Conservation (phyloP, 1,140 invertebrate genomes). For the Mesaphorura yosii region DNA sequence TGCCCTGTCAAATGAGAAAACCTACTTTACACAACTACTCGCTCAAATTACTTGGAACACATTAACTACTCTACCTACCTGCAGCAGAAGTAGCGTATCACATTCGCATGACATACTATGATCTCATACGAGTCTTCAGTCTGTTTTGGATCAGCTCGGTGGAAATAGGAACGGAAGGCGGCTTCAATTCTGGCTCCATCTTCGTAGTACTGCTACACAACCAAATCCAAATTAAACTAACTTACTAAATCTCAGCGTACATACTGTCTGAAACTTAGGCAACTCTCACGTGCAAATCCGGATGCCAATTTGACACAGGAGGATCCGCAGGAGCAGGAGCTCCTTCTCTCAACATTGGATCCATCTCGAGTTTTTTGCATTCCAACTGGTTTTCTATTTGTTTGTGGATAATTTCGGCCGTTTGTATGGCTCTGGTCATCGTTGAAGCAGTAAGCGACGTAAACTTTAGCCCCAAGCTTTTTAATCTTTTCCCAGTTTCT, state of each 20-base stretch:
- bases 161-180: constrained; percentile 85
- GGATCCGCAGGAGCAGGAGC: constrained; percentile 82
- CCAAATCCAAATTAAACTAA: constrained; percentile 23
- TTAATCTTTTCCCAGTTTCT: constrained; percentile 62
- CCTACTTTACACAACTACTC: no score
- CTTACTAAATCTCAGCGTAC: not conserved
- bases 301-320: constrained; percentile 65
- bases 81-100: constrained; percentile 95
- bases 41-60: not conserved
- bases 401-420: constrained; percentile 66
- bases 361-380: constrained; percentile 5
- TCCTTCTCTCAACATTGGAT: constrained; percentile 72
- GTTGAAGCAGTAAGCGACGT: constrained; percentile 71
- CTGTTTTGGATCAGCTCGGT: constrained; percentile 71
- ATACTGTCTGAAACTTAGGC: not conserved
- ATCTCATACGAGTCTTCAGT: constrained; percentile 77
- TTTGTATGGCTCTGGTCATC: constrained; percentile 86
- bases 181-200: constrained; percentile 96
- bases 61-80: constrained; percentile 47
- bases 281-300: constrained; percentile 57
- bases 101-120: constrained; percentile 94
- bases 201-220: constrained; percentile 69
- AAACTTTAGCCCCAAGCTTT: constrained; percentile 63
- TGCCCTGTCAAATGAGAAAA: constrained; percentile 55
- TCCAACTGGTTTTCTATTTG: constrained; percentile 33